Evolutionary conservation across 2,888 invertebrate species (phyloP).

Genomic region (Glyphotaelius pellucidus): DNA sequence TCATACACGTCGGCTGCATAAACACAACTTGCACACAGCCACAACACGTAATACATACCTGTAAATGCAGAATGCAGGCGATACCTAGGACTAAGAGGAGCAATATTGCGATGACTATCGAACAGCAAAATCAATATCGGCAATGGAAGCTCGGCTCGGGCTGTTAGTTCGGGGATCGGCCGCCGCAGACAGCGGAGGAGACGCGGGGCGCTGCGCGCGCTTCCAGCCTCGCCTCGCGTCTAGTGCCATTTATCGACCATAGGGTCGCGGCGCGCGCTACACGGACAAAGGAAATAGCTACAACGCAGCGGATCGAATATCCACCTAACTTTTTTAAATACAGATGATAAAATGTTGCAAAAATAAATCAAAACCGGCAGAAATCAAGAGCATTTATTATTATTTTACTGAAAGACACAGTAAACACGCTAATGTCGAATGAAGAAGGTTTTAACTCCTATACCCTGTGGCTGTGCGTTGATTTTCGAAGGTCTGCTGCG

Average conservation of each 20-base stretch:
- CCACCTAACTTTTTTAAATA: constrained; percentile 47
- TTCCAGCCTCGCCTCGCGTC: constrained; percentile 47
- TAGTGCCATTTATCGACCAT: constrained; percentile 69
- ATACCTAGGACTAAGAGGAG: not conserved
- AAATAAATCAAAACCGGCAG: not conserved
- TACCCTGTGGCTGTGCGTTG: too few relatives aligned
- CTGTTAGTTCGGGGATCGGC: constrained; percentile 48
- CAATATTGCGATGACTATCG: constrained; percentile 39
- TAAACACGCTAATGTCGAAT: too few relatives aligned
- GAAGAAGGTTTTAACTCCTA: too few relatives aligned
- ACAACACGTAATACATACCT: not conserved
- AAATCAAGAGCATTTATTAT: not conserved
- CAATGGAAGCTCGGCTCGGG: constrained; percentile 53
- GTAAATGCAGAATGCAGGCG: constrained; percentile 5
- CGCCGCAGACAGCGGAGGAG: constrained; percentile 53
- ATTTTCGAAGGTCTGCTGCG: too few relatives aligned
- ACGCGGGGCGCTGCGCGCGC: constrained; percentile 68
- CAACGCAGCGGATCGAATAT: not conserved
- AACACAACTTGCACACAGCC: not conserved
- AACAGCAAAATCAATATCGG: constrained; percentile 62
- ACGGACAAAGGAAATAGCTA: constrained; percentile 35
- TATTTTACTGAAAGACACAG: not conserved
- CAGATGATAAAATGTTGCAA: not conserved
- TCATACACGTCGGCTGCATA: not conserved
- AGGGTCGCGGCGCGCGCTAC: constrained; percentile 52